Conservation (phyloP, 1,140 invertebrate genomes). For the Trachelipus rathkii region DNA sequence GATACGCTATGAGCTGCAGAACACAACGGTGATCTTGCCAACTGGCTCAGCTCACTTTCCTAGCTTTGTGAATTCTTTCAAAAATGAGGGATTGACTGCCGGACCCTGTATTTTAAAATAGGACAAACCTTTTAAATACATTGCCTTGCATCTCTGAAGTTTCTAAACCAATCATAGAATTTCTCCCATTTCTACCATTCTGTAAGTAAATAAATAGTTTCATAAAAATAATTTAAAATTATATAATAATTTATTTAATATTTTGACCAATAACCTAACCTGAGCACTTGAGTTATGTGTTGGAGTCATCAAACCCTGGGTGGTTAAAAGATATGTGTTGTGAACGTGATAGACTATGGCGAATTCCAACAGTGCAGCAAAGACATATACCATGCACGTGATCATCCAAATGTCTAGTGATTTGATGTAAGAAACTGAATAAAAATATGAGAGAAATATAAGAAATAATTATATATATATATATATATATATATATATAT, state of each 20-base stretch:
- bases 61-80: too few relatives aligned
- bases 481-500: too few relatives aligned
- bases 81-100: too few relatives aligned
- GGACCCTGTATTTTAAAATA: too few relatives aligned
- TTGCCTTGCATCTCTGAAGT: background rate
- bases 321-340: constrained; percentile 24
- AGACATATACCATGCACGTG: constrained; percentile 48
- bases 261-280: background rate
- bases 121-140: background rate
- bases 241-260: background rate
- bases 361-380: constrained; percentile 47
- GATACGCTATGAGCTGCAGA: too few relatives aligned
- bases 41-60: too few relatives aligned
- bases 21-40: too few relatives aligned
- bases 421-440: constrained; percentile 56
- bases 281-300: background rate
- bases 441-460: background rate
- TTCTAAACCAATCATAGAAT: background rate
- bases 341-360: constrained; percentile 47
- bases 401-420: constrained; percentile 51
- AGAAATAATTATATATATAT: too few relatives aligned
- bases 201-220: too few relatives aligned
- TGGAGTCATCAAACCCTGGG: background rate
- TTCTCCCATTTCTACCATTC: constrained; percentile 7
- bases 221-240: background rate